Evolutionary conservation across 2,797 vertebrate genomes (phyloP).

Genomic region (Aphelocoma californica): DNA sequence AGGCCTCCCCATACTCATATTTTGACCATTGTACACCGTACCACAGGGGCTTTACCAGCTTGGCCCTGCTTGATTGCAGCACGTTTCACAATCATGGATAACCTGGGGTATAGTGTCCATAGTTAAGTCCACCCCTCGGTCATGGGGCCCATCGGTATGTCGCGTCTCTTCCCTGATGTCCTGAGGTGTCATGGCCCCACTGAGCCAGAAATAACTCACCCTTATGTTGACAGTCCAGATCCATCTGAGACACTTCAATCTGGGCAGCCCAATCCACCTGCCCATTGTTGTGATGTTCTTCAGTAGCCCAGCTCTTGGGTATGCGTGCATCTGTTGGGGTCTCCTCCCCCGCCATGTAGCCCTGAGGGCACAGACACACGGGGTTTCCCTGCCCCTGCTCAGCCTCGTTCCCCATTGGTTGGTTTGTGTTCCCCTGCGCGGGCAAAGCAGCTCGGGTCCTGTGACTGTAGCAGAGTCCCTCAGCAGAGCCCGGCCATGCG

Average conservation of each 20-base stretch:
- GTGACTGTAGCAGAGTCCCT: too few species aligned
- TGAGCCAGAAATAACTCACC: too few species aligned
- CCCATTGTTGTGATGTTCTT: not conserved
- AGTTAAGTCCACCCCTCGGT: not conserved
- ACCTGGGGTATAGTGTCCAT: not conserved
- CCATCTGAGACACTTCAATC: too few species aligned
- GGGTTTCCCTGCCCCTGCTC: too few species aligned
- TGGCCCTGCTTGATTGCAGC: not conserved
- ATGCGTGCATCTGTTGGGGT: too few species aligned
- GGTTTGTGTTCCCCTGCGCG: too few species aligned
- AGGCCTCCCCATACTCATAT: not conserved
- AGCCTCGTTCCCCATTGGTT: too few species aligned
- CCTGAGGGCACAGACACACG: too few species aligned
- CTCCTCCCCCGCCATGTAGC: too few species aligned
- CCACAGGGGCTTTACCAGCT: not conserved
- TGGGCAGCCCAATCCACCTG: not conserved
- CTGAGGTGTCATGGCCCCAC: not conserved
- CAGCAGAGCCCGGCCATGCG: too few species aligned
- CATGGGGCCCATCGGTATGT: not conserved
- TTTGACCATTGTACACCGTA: not conserved
- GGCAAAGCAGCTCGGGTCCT: too few species aligned
- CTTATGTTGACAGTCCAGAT: too few species aligned
- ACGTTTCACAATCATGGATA: not conserved
- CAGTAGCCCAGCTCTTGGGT: not conserved
- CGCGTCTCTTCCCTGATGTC: not conserved